phyloP scores from a whole-genome alignment of 2,888 invertebrate genomes.

The Suillia variegata region DNA sequence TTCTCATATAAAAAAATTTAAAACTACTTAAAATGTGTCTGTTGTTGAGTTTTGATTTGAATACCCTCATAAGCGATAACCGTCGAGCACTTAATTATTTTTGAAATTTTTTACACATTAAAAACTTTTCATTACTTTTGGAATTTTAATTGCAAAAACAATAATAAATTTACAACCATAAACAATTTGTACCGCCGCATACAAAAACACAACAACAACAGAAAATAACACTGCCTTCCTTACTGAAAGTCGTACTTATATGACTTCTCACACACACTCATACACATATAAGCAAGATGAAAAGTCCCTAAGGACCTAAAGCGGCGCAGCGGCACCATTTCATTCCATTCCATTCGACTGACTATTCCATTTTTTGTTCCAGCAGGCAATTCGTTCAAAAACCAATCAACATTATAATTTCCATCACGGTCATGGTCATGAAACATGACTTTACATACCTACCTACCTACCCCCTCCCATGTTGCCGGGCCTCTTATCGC shows the following conservation, averaged over 20 bases:
- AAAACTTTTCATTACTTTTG: no score
- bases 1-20: no score
- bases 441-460: slow-evolving; percentile 17
- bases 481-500: not conserved
- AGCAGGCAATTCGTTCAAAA: slow-evolving; percentile 24
- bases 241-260: no score
- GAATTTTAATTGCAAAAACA: slow-evolving; percentile 33
- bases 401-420: slow-evolving; percentile 41
- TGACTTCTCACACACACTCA: not conserved
- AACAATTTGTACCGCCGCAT: slow-evolving; percentile 13
- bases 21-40: no score
- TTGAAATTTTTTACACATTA: no score
- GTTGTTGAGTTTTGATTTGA: no score
- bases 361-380: not conserved
- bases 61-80: no score
- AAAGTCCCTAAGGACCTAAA: slow-evolving; percentile 9
- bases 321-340: not conserved
- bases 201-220: no score
- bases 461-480: not conserved
- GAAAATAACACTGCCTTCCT: no score
- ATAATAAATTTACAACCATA: slow-evolving; percentile 28
- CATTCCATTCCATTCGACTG: not conserved
- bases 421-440: slow-evolving; percentile 33
- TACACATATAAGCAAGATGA: not conserved
- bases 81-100: no score